Base-by-base conservation (phyloP, 2,888 invertebrate species). In the Plutella xylostella region DNA sequence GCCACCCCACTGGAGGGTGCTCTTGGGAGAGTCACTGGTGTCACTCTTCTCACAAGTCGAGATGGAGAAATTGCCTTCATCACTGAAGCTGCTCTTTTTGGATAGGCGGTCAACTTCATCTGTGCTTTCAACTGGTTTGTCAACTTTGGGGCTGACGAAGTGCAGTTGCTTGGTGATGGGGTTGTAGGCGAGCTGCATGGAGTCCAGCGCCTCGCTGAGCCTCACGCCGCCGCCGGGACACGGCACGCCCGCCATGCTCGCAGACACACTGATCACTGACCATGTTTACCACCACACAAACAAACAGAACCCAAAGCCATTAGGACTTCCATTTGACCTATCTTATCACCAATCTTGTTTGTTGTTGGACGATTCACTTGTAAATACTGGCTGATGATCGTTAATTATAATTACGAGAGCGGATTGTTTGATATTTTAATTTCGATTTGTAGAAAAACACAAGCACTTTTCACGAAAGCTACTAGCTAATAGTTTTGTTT, bases 121-220 rank as follows among this genome's bases (percentile, higher is more conserved):
- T 3, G 57, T 41, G 11, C 58, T 63, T 30, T 77, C 73, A 9
- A 11, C 14, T 14, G 21, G 4, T 21, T 40, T 40, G 7, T 45
- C 45, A 4, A 46, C 37, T 21, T 30, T 37, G 1, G 80, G 78
- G 52, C 78, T 83, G 48, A 89, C 85, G 41, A 89, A 86, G 69
- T 90, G 90, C 50, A 91, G 70, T 57, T 91, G 89, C 64, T 90
- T 91, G 19, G 91, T 91, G 40, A 90, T 84, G 12, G 91, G 91
- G 65, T 90, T 91, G 71, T 91, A 92, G 3, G 90, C 90, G 51
- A 92, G 72, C 52, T 91, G 90, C 80, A 92, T 90, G 66, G 87
- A 89, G 63, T 90, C 89, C 57, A 92, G 72, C 43, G 91, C 90
- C 70, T 89, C 89, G 62, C 89, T 89, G 50, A 91, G 79, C 50